Percentiles rank a stretch among this genome's conserved stretches.
Evolutionary conservation across 2,797 vertebrate species (phyloP).

Genomic region (Hippoglossus hippoglossus): DNA sequence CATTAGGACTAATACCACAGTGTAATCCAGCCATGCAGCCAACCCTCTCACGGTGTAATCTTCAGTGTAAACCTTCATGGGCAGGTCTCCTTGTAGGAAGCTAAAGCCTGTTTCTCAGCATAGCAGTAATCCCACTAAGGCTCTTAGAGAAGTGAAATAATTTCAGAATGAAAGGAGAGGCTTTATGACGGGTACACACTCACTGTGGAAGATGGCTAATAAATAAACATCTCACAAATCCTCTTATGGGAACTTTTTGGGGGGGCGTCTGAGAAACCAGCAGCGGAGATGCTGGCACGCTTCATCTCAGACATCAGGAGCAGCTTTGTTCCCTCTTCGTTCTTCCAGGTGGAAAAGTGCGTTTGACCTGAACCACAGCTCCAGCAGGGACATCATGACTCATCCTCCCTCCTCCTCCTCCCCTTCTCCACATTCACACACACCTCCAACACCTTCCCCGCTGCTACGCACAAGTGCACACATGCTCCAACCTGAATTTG

Average conservation of each 20-base stretch:
- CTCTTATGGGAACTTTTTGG: slow-evolving; percentile 35
- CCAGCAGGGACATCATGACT: slow-evolving; percentile 67
- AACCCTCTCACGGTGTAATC: slow-evolving; percentile 78
- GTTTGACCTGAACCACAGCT: slow-evolving; percentile 53
- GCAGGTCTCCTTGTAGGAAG: slow-evolving; percentile 74
- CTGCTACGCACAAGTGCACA: slow-evolving; percentile 11
- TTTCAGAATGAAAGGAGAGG: slow-evolving; percentile 74
- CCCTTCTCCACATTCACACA: slow-evolving; percentile 11
- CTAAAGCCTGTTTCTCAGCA: slow-evolving; percentile 76
- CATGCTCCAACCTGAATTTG: slow-evolving; percentile 12
- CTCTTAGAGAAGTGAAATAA: slow-evolving; percentile 83
- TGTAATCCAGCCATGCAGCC: slow-evolving; percentile 72
- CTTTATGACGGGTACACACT: slow-evolving; percentile 69
- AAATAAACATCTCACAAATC: slow-evolving; percentile 76
- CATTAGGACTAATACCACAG: slow-evolving; percentile 74
- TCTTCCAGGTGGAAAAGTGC: slow-evolving; percentile 36
- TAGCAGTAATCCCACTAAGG: slow-evolving; percentile 84
- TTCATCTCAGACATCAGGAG: slow-evolving; percentile 4
- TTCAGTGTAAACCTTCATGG: slow-evolving; percentile 78
- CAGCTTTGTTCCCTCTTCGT: slow-evolving; percentile 1
- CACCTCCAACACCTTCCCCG: slow-evolving; percentile 25
- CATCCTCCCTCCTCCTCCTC: slow-evolving; percentile 31
- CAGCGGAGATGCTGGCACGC: background rate
- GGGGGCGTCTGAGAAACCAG: background rate
- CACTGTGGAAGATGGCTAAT: slow-evolving; percentile 67